Conservation (phyloP, 1,140 invertebrate genomes). For the Scaptomyza montana region DNA sequence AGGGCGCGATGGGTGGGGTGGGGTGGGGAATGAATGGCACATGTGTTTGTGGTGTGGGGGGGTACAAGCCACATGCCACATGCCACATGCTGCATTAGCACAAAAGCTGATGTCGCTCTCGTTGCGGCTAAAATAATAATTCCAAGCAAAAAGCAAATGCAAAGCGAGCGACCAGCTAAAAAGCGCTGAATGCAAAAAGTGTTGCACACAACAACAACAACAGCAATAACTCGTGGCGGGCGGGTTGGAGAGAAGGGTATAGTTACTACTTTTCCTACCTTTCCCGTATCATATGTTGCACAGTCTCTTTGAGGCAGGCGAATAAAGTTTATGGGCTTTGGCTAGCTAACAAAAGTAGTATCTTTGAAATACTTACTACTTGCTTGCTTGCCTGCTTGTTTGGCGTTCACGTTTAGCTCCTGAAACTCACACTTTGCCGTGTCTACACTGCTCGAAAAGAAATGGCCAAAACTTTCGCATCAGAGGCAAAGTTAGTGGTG, state of each 20-base stretch:
- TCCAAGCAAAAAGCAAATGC: slow-evolving; percentile 47
- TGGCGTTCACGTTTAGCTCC: slow-evolving; percentile 12
- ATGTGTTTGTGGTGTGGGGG: neutral
- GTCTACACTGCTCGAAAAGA: neutral
- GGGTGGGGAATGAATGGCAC: no score
- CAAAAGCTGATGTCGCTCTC: slow-evolving; percentile 47
- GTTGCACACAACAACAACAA: neutral
- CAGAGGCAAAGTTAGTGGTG: no score
- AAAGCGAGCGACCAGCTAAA: slow-evolving; percentile 32
- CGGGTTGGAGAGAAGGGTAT: neutral
- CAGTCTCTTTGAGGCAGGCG: slow-evolving; percentile 13
- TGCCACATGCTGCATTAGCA: slow-evolving; percentile 68
- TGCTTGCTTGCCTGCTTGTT: neutral
- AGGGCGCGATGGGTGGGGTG: neutral
- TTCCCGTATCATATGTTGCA: no score
- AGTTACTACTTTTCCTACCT: no score
- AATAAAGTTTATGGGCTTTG: slow-evolving; percentile 57
- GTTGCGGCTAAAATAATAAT: slow-evolving; percentile 73
- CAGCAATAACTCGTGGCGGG: no score
- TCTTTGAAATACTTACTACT: slow-evolving; percentile 60
- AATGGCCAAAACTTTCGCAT: neutral
- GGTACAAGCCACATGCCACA: slow-evolving; percentile 3
- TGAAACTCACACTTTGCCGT: neutral
- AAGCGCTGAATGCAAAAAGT: slow-evolving; percentile 13
- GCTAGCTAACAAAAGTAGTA: slow-evolving; percentile 62